Percentiles rank a stretch among this genome's conserved stretches.
These are phyloP conservation scores for Brassicogethes aeneus DNA, from an alignment of 2,888 invertebrate species.

Conservation along the genomic window DNA sequence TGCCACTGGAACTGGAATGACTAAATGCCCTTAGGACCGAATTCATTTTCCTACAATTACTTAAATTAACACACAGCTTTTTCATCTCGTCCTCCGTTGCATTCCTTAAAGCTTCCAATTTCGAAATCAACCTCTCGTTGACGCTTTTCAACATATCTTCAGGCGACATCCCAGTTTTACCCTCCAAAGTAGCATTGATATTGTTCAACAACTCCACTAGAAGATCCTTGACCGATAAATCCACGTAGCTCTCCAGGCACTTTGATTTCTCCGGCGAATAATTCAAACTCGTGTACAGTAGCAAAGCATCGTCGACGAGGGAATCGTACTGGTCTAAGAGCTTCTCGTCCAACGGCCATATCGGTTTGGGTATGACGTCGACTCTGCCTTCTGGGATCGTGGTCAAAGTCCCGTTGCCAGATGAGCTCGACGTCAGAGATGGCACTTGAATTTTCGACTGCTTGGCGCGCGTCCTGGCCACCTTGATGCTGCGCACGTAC, in stretches of 20 bases:
- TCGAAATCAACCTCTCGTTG: constrained; percentile 33
- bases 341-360: constrained; percentile 35
- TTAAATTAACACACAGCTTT: constrained; percentile 36
- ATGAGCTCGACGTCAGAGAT: constrained; percentile 24
- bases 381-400: constrained; percentile 43
- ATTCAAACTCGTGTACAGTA: constrained; percentile 36
- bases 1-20: constrained; percentile 34
- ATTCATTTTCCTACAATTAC: constrained; percentile 35
- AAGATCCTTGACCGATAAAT: constrained; percentile 36
- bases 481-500: constrained; percentile 37
- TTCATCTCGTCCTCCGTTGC: constrained; percentile 40
- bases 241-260: constrained; percentile 18
- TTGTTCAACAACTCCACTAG: constrained; percentile 37
- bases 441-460: constrained; percentile 23
- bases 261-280: constrained; percentile 21
- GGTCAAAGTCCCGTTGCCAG: constrained; percentile 34
- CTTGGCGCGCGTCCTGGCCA: constrained; percentile 21
- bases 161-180: constrained; percentile 26
- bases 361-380: constrained; percentile 39
- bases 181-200: constrained; percentile 37
- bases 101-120: constrained; percentile 31
- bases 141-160: constrained; percentile 38
- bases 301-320: constrained; percentile 36
- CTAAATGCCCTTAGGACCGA: constrained; percentile 37
- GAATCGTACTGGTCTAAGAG: constrained; percentile 31